These are phyloP conservation scores for Pedicia rivosa DNA, from an alignment of 2,888 invertebrate species.

Conservation along the genomic window DNA sequence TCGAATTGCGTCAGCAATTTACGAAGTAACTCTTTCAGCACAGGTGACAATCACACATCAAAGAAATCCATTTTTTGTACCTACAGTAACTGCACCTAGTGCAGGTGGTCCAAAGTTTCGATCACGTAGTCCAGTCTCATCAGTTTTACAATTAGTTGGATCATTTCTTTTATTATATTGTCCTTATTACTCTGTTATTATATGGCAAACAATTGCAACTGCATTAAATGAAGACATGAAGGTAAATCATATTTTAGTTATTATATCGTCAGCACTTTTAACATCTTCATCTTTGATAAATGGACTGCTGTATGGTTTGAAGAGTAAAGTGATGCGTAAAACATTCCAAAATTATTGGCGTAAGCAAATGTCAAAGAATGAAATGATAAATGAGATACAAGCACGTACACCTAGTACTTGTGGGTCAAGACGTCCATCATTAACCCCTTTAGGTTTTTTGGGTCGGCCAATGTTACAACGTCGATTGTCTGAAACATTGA, in stretches of 20 bases:
- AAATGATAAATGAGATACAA: slow-evolving; percentile 65
- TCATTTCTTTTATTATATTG: slow-evolving; percentile 55
- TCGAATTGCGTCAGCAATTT: slow-evolving; percentile 69
- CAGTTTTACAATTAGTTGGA: slow-evolving; percentile 54
- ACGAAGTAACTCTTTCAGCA: slow-evolving; percentile 68
- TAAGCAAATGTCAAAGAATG: slow-evolving; percentile 61
- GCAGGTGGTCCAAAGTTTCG: slow-evolving; percentile 34
- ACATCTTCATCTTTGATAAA: slow-evolving; percentile 52
- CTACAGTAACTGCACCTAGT: slow-evolving; percentile 42
- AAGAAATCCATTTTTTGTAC: slow-evolving; percentile 59
- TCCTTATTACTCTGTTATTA: slow-evolving; percentile 53
- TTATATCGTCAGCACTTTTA: slow-evolving; percentile 10
- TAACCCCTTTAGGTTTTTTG: slow-evolving; percentile 39
- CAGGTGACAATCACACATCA: slow-evolving; percentile 74
- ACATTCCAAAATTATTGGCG: slow-evolving; percentile 63
- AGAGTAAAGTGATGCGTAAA: slow-evolving; percentile 52
- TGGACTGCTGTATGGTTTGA: slow-evolving; percentile 61
- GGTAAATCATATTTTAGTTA: slow-evolving; percentile 6
- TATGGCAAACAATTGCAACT: slow-evolving; percentile 42
- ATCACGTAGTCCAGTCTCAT: slow-evolving; percentile 42
- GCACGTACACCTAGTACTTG: slow-evolving; percentile 64
- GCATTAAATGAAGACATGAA: slow-evolving; percentile 17
- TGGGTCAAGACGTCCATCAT: slow-evolving; percentile 54
- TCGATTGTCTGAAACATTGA: slow-evolving; percentile 38
- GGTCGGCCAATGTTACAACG: slow-evolving; percentile 36